Conservation (phyloP, 30 jellyfish, hydroid and myxozoan species). For the Aurelia coerulea region DNA sequence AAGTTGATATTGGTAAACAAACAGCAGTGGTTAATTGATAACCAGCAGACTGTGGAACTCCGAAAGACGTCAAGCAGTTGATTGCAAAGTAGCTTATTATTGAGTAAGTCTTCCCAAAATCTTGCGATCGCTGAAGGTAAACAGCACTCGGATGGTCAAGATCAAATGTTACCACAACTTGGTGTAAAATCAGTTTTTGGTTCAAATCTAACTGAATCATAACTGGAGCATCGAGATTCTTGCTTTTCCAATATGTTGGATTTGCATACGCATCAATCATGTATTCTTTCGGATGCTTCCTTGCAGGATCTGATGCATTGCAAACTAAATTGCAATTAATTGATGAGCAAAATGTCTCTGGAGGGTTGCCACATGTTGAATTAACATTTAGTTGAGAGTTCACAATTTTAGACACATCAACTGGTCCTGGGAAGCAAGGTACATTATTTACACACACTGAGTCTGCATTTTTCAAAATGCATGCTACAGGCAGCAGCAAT, state of each 20-base stretch:
- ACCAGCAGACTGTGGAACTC: conserved; percentile 47
- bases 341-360: conserved; percentile 65
- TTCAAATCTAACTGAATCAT: conserved; percentile 74
- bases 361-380: conserved; percentile 93
- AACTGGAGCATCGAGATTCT: conserved; percentile 89
- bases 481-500: background rate
- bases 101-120: conserved; percentile 67
- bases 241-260: conserved; percentile 94
- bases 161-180: conserved; percentile 74
- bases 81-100: conserved; percentile 72
- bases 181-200: conserved; percentile 82
- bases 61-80: conserved; percentile 58
- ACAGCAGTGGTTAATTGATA: conserved; percentile 55
- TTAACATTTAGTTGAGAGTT: conserved; percentile 31
- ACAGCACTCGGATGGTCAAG: conserved; percentile 81
- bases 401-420: conserved; percentile 36
- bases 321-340: conserved; percentile 68
- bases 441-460: conserved; percentile 49
- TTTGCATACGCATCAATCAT: conserved; percentile 62
- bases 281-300: conserved; percentile 59
- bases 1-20: conserved; percentile 65
- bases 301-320: conserved; percentile 69
- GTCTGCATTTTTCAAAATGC: conserved; percentile 9
- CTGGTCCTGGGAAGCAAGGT: conserved; percentile 84
- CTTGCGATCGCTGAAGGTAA: conserved; percentile 83